These are phyloP conservation scores for Tragelaphus imberbis DNA, from an alignment of 2,113 vertebrate species.

Conservation along the genomic window DNA sequence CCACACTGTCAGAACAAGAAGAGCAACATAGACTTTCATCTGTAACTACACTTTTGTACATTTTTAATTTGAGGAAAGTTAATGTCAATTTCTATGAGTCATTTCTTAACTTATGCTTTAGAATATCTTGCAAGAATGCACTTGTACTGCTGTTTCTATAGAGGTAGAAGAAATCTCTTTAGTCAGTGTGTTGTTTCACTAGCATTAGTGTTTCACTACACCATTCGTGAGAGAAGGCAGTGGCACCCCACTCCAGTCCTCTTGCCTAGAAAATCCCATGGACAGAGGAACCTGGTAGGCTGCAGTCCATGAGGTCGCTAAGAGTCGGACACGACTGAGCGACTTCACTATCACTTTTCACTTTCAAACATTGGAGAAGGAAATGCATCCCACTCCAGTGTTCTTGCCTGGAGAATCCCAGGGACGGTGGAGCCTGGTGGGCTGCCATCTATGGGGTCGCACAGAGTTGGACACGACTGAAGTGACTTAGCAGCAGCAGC, in stretches of 20 bases:
- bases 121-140: not conserved
- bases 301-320: rapidly evolving
- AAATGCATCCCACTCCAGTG: no score
- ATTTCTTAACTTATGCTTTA: not conserved
- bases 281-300: no score
- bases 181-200: not conserved
- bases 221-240: not conserved
- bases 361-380: no score
- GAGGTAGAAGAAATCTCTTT: not conserved
- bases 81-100: not conserved
- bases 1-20: not conserved
- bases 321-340: no score
- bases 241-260: no score
- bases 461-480: not conserved
- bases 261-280: no score
- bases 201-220: not conserved
- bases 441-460: no score
- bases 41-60: not conserved
- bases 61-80: not conserved
- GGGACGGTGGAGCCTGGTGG: no score
- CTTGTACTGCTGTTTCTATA: not conserved
- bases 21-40: not conserved
- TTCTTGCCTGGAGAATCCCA: no score
- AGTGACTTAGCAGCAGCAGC: not conserved
- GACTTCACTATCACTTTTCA: no score